phyloP scores from a whole-genome alignment of 2,113 vertebrate genomes.

The Antechinus flavipes region DNA sequence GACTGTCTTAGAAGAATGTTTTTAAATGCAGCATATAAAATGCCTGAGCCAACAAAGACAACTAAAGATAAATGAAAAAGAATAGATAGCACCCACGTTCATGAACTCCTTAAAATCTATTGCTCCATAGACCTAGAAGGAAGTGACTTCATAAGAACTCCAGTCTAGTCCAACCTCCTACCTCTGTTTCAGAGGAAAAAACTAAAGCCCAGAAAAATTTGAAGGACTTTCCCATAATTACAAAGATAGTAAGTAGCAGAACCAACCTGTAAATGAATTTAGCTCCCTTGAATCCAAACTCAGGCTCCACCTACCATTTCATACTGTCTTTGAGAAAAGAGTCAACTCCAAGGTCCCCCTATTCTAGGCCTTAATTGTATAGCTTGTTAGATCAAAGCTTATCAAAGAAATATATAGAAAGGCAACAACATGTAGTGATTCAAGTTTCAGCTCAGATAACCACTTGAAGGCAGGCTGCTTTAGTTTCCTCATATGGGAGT shows the following conservation, averaged over 20 bases:
- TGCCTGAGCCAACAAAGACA: neutral
- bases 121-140: neutral
- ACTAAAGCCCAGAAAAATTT: neutral
- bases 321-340: neutral
- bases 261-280: neutral
- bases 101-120: neutral
- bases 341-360: neutral
- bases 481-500: neutral
- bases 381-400: neutral
- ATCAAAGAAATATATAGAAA: neutral
- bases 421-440: neutral
- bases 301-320: neutral
- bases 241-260: neutral
- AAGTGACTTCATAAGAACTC: neutral
- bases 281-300: neutral
- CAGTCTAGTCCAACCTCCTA: neutral
- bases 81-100: neutral
- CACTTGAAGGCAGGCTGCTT: neutral
- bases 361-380: neutral
- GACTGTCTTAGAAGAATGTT: neutral
- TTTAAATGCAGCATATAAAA: neutral
- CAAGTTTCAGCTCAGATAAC: neutral
- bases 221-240: neutral
- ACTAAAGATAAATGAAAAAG: neutral
- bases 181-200: neutral